Evolutionary conservation across 2,888 invertebrate genomes (phyloP).

Genomic region (Harpalus rufipes): DNA sequence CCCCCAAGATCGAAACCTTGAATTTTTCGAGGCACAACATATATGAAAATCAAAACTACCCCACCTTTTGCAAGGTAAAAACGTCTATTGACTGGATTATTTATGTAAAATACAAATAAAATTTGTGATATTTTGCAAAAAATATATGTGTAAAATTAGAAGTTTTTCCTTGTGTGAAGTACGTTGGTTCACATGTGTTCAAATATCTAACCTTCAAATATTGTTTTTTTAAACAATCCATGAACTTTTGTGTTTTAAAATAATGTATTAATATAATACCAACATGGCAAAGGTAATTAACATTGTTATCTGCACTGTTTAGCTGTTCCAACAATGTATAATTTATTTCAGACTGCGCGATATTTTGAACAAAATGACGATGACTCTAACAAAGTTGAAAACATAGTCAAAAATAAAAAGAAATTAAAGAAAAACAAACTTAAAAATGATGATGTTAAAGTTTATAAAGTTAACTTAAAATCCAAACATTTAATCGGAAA

Average conservation of each 20-base stretch:
- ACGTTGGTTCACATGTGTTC: neutral
- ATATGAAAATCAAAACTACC: too few relatives aligned
- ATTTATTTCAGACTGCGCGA: constrained; percentile 64
- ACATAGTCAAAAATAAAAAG: constrained; percentile 46
- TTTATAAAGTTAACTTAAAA: constrained; percentile 68
- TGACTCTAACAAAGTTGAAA: constrained; percentile 26
- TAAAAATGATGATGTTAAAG: constrained; percentile 24
- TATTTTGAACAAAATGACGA: constrained; percentile 64
- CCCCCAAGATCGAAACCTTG: too few relatives aligned
- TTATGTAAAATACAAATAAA: too few relatives aligned
- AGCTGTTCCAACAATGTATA: neutral
- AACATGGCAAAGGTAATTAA: constrained; percentile 65
- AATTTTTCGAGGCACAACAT: too few relatives aligned
- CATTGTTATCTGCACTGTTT: neutral
- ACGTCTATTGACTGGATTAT: too few relatives aligned
- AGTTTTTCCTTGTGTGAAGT: too few relatives aligned
- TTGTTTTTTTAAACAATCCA: constrained; percentile 2
- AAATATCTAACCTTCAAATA: constrained; percentile 7
- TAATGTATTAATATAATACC: constrained; percentile 28
- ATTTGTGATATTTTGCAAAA: too few relatives aligned
- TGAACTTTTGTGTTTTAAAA: constrained; percentile 20
- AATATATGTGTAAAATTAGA: too few relatives aligned
- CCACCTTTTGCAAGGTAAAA: too few relatives aligned
- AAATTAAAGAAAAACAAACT: constrained; percentile 43
- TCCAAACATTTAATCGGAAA: constrained; percentile 41